Conservation (phyloP, 2,888 invertebrate species). For the Galeruca laticollis region DNA sequence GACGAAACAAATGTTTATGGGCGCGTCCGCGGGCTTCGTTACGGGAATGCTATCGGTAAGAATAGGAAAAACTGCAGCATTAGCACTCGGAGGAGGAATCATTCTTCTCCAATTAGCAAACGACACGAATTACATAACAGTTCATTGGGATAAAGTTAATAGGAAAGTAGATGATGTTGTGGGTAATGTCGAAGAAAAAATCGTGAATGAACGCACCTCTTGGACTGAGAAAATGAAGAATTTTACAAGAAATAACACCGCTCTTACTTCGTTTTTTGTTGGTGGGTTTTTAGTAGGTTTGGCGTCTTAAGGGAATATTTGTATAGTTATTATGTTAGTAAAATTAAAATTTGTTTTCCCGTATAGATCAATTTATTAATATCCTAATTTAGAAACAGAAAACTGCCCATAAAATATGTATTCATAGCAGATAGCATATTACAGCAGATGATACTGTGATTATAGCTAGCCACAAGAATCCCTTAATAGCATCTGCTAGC, state of each 20-base stretch:
- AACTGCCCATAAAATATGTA: too few relatives aligned
- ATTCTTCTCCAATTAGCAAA: slow-evolving; percentile 34
- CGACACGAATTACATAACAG: slow-evolving; percentile 26
- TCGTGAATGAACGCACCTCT: slow-evolving; percentile 7
- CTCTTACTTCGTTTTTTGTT: slow-evolving; percentile 24
- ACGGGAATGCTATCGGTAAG: slow-evolving; percentile 24
- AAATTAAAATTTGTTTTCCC: too few relatives aligned
- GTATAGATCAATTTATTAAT: too few relatives aligned
- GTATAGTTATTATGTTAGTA: too few relatives aligned
- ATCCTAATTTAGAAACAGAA: too few relatives aligned
- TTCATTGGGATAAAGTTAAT: slow-evolving; percentile 29
- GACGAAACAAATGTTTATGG: slow-evolving; percentile 86
- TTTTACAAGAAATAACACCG: slow-evolving; percentile 20
- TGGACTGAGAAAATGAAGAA: slow-evolving; percentile 10
- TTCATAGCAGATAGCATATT: too few relatives aligned
- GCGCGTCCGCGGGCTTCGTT: slow-evolving; percentile 91
- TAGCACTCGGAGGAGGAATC: slow-evolving; percentile 31
- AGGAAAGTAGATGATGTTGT: slow-evolving; percentile 20
- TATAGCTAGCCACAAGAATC: too few relatives aligned
- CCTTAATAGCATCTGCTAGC: too few relatives aligned
- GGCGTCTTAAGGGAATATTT: background rate
- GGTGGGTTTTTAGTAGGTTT: slow-evolving; percentile 33
- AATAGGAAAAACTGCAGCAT: slow-evolving; percentile 36
- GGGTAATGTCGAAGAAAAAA: slow-evolving; percentile 19
- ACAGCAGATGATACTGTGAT: too few relatives aligned